These are phyloP conservation scores for Acipenser oxyrinchus DNA, from an alignment of 2,797 vertebrate species.

Conservation along the genomic window DNA sequence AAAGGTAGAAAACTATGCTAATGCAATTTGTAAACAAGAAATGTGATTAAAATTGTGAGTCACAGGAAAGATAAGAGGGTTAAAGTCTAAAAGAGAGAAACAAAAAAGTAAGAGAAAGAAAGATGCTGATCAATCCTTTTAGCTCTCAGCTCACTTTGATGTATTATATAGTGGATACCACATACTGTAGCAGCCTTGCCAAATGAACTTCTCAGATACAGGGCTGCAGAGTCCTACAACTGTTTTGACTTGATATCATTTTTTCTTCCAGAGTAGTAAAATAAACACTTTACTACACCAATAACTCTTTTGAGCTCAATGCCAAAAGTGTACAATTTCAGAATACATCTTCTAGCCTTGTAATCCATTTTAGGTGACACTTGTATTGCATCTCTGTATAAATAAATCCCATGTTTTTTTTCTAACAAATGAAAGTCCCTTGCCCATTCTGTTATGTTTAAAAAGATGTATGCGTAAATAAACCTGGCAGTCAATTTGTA, in stretches of 20 bases:
- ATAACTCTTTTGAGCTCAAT: not conserved
- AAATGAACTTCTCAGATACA: too few relatives aligned
- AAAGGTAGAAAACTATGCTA: too few relatives aligned
- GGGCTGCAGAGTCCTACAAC: not conserved
- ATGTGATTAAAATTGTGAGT: too few relatives aligned
- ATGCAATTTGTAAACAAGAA: too few relatives aligned
- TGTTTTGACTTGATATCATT: not conserved
- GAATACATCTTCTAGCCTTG: not conserved
- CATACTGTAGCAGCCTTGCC: too few relatives aligned
- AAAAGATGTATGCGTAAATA: not conserved
- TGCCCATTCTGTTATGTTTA: not conserved
- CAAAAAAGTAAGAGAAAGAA: too few relatives aligned
- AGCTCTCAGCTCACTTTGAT: too few relatives aligned
- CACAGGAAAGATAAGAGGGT: too few relatives aligned
- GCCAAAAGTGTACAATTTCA: not conserved
- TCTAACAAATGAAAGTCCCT: not conserved
- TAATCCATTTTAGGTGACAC: not conserved
- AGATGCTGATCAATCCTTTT: too few relatives aligned
- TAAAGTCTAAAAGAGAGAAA: too few relatives aligned
- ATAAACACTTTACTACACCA: not conserved
- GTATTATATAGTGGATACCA: too few relatives aligned
- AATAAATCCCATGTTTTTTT: not conserved
- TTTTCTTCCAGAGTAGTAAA: not conserved
- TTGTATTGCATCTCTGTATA: not conserved
- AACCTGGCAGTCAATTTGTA: not conserved